Conservation (phyloP, 2,888 invertebrate genomes). For the Lutraria lutraria region DNA sequence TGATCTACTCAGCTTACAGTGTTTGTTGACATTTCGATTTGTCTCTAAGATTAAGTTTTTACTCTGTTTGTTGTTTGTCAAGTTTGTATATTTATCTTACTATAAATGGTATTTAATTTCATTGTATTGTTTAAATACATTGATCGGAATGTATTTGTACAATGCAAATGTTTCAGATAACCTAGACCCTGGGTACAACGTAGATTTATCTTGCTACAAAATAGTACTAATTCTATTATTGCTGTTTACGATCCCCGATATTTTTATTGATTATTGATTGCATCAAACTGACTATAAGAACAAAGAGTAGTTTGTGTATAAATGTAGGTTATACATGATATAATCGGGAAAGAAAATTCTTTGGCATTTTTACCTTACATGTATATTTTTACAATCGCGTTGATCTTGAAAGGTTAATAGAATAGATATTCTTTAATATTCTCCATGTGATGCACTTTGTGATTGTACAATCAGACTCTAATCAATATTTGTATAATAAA, state of each 20-base stretch:
- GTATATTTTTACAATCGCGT: too few relatives aligned
- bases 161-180: not conserved
- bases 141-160: slow-evolving; percentile 1
- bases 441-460: too few relatives aligned
- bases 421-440: too few relatives aligned
- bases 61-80: not conserved
- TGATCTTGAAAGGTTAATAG: too few relatives aligned
- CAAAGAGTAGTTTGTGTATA: not conserved
- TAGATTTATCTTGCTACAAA: not conserved
- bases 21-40: too few relatives aligned
- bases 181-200: not conserved
- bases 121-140: not conserved
- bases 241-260: not conserved
- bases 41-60: too few relatives aligned
- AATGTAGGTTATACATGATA: too few relatives aligned
- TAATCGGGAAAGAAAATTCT: too few relatives aligned
- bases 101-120: slow-evolving; percentile 5
- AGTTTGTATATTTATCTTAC: not conserved
- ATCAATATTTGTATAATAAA: too few relatives aligned
- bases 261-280: slow-evolving; percentile 2
- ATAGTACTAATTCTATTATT: not conserved
- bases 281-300: not conserved
- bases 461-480: too few relatives aligned
- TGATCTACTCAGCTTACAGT: too few relatives aligned
- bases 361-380: too few relatives aligned